Conservation (phyloP, 2,113 vertebrate genomes). For the Alces alces region DNA sequence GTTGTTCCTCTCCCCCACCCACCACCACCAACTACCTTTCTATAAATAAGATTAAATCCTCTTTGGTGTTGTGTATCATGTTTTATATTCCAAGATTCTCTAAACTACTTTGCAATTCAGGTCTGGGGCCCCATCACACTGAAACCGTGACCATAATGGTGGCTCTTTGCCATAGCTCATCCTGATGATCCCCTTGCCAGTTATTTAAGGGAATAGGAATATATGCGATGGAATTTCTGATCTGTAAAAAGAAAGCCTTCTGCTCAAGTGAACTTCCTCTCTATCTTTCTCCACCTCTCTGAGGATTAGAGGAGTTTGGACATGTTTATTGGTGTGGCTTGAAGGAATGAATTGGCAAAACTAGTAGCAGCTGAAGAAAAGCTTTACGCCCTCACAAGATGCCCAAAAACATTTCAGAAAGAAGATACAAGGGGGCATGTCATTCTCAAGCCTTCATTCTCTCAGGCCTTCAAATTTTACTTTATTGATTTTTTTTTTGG, state of each 20-base stretch:
- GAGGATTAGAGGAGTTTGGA: neutral
- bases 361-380: neutral
- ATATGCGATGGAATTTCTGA: conserved; percentile 33
- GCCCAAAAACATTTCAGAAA: neutral
- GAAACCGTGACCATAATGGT: conserved; percentile 64
- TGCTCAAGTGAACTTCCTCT: neutral
- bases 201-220: conserved; percentile 75
- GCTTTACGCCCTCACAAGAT: neutral
- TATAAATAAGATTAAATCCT: conserved; percentile 79
- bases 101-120: conserved; percentile 81
- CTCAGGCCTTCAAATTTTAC: neutral
- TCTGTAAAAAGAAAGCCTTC: conserved; percentile 73
- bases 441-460: neutral
- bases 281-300: neutral
- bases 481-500: neutral
- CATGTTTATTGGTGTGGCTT: neutral
- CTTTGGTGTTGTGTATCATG: conserved; percentile 74
- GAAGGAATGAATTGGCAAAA: neutral
- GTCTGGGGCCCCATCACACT: conserved; percentile 66
- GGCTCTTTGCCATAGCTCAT: conserved; percentile 77
- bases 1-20: neutral
- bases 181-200: conserved; percentile 76
- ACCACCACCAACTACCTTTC: conserved; percentile 61
- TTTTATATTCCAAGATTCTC: conserved; percentile 75
- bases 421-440: neutral